Base-by-base conservation (phyloP, 2,797 vertebrate species). In the Microctenopoma lineatum region DNA sequence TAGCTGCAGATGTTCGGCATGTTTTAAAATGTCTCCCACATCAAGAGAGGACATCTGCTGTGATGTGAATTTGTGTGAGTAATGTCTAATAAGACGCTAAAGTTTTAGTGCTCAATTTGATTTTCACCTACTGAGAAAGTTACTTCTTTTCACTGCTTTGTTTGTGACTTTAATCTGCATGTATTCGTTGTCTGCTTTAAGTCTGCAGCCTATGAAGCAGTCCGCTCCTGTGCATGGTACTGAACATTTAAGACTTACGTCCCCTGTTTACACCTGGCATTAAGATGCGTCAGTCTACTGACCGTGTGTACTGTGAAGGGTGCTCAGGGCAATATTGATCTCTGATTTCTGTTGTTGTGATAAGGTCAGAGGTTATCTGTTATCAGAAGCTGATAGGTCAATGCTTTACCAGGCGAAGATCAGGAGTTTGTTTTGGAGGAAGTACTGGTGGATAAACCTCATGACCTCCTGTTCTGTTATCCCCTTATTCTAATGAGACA, bases 331-430 rank as follows among this genome's bases (percentile, higher is more conserved):
- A 63, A 63, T 78, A 84, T 77, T 80, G 80, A 86, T 84, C 66
- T 56, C n/a, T 61, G 75, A 84, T 84, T 64, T 59, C 47, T 78
- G 56, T 71, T 55, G 75, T 34, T 29, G 29, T 32, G 4, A 32
- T 45, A 6, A 72, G 75, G 83, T 88, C 74, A 86, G 58, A 87
- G 87, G 85, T 89, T 87, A 87, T 87, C 83, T 60, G 18, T 41
- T 36, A 54, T 73, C 55, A 68, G 71, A 59, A 59, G 60, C 62
- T 61, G 41, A 73, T 53, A 46, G 34, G 54, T 66, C 59, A 21
- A 38, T 18, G 8, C 61, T 73, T 63, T 44, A 25, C 42, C 61
- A 51, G 50, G 59, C 25, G 47, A 61, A 64, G 66, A 80, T 75
- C 76, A 73, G 3, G 36, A 56, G 63, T 66, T 77, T 32, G 25